Conservation (phyloP, 2,113 vertebrate species). For the Rhinopomastus cyanomelas region DNA sequence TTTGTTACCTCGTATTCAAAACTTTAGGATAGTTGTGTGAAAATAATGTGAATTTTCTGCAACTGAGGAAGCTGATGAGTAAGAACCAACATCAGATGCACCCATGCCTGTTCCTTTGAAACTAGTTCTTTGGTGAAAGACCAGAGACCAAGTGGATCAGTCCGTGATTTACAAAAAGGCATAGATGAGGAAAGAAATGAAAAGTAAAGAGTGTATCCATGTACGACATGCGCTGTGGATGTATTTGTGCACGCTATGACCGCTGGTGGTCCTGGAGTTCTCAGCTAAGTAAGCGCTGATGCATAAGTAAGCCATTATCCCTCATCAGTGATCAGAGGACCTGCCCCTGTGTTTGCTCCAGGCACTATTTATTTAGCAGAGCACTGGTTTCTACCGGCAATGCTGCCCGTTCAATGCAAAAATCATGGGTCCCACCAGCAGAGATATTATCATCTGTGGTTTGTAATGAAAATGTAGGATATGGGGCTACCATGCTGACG, state of each 20-base stretch:
- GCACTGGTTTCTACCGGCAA: background rate
- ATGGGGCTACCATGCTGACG: background rate
- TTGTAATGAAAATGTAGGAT: background rate
- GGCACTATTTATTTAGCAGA: background rate
- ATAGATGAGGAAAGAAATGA: background rate
- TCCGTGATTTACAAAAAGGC: background rate
- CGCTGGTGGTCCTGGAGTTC: background rate
- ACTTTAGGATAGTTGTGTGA: background rate
- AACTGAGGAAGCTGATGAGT: background rate
- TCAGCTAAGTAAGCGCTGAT: background rate
- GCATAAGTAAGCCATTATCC: background rate
- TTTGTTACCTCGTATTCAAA: background rate
- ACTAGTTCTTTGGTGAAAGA: background rate
- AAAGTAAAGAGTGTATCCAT: background rate
- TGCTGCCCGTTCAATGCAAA: background rate
- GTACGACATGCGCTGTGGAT: background rate
- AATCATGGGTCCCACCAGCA: background rate
- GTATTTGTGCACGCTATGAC: too few species aligned
- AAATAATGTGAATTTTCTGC: background rate
- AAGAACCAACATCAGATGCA: background rate
- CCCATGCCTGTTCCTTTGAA: background rate
- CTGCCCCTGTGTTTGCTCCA: background rate
- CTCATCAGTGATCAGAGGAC: background rate
- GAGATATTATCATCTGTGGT: background rate
- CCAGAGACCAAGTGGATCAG: background rate